Conservation (phyloP, 2,113 vertebrate species). For the Rattus rattus region DNA sequence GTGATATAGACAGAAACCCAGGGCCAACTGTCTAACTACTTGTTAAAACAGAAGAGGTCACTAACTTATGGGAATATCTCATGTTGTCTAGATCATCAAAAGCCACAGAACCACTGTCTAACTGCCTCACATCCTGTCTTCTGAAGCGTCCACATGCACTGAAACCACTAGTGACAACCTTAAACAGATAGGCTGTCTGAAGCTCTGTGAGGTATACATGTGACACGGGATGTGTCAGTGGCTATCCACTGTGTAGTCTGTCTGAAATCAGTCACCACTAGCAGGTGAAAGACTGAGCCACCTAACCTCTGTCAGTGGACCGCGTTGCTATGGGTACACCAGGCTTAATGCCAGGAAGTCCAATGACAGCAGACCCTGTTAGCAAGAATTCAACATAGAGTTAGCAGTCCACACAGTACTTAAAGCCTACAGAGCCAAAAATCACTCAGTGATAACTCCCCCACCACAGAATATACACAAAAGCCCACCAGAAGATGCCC, state of each 20-base stretch:
- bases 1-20: neutral
- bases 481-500: neutral
- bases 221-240: neutral
- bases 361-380: neutral
- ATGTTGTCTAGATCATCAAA: neutral
- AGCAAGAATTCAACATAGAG: neutral
- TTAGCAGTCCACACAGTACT: neutral
- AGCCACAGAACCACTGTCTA: neutral
- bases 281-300: neutral
- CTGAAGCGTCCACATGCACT: neutral
- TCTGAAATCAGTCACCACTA: neutral
- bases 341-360: neutral
- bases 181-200: neutral
- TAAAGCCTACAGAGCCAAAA: neutral
- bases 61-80: neutral
- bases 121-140: constrained; percentile 8
- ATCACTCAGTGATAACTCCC: neutral
- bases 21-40: neutral
- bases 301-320: neutral
- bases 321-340: neutral
- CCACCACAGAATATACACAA: neutral
- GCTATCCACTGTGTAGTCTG: neutral
- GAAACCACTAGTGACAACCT: neutral
- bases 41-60: neutral
- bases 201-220: neutral